Conservation (phyloP, 2,888 invertebrate species). For the Ectropis crepuscularia region DNA sequence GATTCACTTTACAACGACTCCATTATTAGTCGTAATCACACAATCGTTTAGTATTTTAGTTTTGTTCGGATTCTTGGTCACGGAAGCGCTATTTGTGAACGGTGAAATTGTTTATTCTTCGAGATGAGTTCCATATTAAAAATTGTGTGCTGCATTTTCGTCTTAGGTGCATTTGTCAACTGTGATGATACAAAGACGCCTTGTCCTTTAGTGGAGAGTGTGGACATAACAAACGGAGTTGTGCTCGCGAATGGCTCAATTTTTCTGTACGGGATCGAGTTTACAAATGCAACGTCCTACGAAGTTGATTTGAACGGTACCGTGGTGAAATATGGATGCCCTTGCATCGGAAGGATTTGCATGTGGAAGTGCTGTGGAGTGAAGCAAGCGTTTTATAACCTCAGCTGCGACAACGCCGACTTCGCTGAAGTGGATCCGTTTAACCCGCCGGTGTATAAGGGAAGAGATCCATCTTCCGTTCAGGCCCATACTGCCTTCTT, state of each 20-base stretch:
- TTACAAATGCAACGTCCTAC: slow-evolving; percentile 61
- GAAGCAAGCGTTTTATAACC: slow-evolving; percentile 53
- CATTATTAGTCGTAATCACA: slow-evolving; percentile 49
- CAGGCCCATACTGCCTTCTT: slow-evolving; percentile 64
- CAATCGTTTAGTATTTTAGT: slow-evolving; percentile 32
- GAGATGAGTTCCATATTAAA: slow-evolving; percentile 52
- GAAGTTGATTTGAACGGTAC: slow-evolving; percentile 54
- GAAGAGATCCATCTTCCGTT: slow-evolving; percentile 49
- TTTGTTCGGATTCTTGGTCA: slow-evolving; percentile 22
- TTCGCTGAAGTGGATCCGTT: slow-evolving; percentile 60
- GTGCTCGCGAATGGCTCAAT: slow-evolving; percentile 61
- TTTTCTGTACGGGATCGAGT: slow-evolving; percentile 62
- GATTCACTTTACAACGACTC: slow-evolving; percentile 41
- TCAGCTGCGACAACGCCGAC: slow-evolving; percentile 54
- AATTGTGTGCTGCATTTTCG: slow-evolving; percentile 45
- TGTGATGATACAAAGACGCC: slow-evolving; percentile 47
- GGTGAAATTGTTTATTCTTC: slow-evolving; percentile 25
- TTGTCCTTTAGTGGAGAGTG: slow-evolving; percentile 62
- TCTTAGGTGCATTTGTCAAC: slow-evolving; percentile 39
- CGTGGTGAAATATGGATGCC: slow-evolving; percentile 61
- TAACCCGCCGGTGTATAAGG: slow-evolving; percentile 66
- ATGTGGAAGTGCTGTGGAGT: slow-evolving; percentile 70
- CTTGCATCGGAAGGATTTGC: slow-evolving; percentile 68
- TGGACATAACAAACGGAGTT: slow-evolving; percentile 66
- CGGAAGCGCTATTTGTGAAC: slow-evolving; percentile 11